Evolutionary conservation across 2,113 vertebrate genomes (phyloP), one percentile per base, ranked within the genome.

Genomic region (Apus apus): DNA sequence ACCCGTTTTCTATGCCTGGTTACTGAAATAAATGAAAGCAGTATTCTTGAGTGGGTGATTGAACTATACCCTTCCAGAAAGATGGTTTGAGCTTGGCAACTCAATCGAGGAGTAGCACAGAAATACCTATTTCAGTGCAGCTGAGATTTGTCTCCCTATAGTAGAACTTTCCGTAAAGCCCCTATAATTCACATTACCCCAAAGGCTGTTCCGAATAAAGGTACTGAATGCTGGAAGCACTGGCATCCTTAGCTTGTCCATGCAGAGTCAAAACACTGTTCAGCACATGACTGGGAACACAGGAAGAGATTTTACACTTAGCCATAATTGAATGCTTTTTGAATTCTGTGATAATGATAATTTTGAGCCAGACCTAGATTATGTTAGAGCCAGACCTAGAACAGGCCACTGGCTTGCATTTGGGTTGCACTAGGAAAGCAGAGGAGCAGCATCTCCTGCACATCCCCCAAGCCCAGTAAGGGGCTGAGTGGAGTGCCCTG

Each of bases 401-500:
- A 64, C 10, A 64, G 22, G 34, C 16, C 45, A 75, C 50, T 45
- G 11, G 36, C n/a, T 54, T 34, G 21, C 57, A 29, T 54, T 58
- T 13, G n/a, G 45, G 38, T 38, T 83, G 23, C n/a, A 5, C 10
- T 7, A 1, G 2, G 34, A 36, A 76, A 38, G 26, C 29, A 4
- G 27, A 76, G 36, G 11, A 64, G 32, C 62, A 75, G 27, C 36
- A 46, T 23, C 29, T 36, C 61, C 43, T 34, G 38, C 22, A 30
- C 14, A 45, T 22, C 32, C 15, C 17, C 26, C 27, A 73, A 30
- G 17, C 34, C n/a, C 48, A 89, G 12, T 19, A 6, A 3, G 3
- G 21, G 45, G 43, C 23, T 23, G 18, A 58, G 16, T 3, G 1
- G 3, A 1, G 48, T 38, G 22, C 11, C 29, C 25, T 3, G 0